Base-by-base conservation (phyloP, 2,113 vertebrate genomes). In the Aix galericulata region DNA sequence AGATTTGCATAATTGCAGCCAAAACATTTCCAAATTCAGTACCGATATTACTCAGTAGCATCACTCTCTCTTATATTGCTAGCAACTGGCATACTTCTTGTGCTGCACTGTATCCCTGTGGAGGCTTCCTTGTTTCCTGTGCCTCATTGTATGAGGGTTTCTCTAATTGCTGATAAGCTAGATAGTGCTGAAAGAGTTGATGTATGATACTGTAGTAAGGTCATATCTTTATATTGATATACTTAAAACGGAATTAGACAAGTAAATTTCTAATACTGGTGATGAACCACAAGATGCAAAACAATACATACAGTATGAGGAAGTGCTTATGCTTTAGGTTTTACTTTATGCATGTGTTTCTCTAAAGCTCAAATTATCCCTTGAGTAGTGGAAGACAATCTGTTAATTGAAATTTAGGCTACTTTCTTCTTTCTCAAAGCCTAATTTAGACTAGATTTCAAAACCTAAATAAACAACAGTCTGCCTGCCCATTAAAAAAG, bases 401-500 rank as follows among this genome's bases (percentile, higher is more conserved):
- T 98, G 95, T 97, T 98, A 97, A 98, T 98, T 98, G 98, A 97
- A 97, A 97, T 91, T 91, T 93, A 94, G 78, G 82, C 91, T 90
- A 44, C 74, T 93, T 97, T 96, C 96, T 94, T 93, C 82, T 97
- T 97, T 96, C 93, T 95, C 75, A 93, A 96, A 93, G 82, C 87
- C 76, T 95, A 96, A 97, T 97, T 98, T 98, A 97, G 97, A 96
- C 93, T 97, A 91, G 94, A 95, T 98, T 97, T 98, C 93, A 95
- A 93, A 98, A 98, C 69, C 94, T 95, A 98, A 98, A 98, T 98
- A 98, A 98, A 98, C 97, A 98, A 8, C 84, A 74, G 96, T 97
- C 97, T 97, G 96, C 91, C 93, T 97, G 88, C 82, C 96, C 92
- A 91, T 97, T 98, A 97, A 97, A 97, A 97, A 92, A 79, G 90